Evolutionary conservation across 2,797 vertebrate genomes (phyloP), one percentile per base, ranked within the genome.

Genomic region (Eulemur rubriventer): DNA sequence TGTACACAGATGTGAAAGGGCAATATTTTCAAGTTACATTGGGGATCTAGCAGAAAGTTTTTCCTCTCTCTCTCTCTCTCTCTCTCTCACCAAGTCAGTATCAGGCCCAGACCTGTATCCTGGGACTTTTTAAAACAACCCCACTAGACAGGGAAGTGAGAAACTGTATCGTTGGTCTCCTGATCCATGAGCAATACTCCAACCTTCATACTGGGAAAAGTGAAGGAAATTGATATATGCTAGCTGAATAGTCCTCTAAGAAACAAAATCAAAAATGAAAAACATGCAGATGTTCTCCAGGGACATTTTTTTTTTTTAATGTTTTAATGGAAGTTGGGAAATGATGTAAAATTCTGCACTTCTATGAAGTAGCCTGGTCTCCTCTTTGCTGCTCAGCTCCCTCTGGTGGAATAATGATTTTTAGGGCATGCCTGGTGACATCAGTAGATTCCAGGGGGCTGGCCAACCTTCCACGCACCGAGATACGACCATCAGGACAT

Each of bases 351-450:
- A 86, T n/a, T 82, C 75, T 85, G 41, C 48, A 52, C 46, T 82
- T 91, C 33, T 17, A 4, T 55, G 11, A 73, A 94, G 38, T 30
- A 50, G n/a, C 30, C 24, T 63, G 30, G 52, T n/a, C 12, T 91
- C 80, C 81, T 61, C 73, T 38, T 79, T 69, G 35, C 46, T 78
- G 22, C 52, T 89, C 65, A 22, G 79, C 81, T 83, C 61, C 67
- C 81, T 88, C 96, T 96, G 87, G 78, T 79, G 81, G 83, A 97
- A 91, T 93, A 86, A 2, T 75, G 84, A 92, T 87, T 91, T 43
- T 43, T 88, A 93, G 3, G 83, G 78, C 43, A 78, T 48, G 79
- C 24, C 35, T 1, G 0, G 14, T 26, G 86, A 81, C 86, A 96
- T 89, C 80, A 13, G 38, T 69, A 93, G 94, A 94, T 81, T 43